Evolutionary conservation across 2,113 vertebrate genomes (phyloP).

Genomic region (Rhagologus leucostigma): DNA sequence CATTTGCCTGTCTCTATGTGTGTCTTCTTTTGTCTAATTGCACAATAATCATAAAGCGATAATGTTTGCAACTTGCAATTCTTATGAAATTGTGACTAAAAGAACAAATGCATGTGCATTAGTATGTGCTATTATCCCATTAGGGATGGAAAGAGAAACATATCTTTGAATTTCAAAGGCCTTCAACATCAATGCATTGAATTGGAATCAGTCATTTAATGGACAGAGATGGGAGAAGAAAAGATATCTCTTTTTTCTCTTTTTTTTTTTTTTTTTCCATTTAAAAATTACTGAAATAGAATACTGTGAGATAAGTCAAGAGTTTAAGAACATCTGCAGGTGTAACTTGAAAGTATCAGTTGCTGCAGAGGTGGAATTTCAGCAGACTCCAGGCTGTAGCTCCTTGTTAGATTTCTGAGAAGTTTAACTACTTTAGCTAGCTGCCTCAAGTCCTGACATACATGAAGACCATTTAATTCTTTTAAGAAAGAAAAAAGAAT

Average conservation of each 20-base stretch:
- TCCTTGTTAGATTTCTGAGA: background rate
- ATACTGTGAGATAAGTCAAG: background rate
- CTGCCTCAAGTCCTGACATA: background rate
- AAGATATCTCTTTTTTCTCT: background rate
- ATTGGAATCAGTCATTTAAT: slow-evolving; percentile 47
- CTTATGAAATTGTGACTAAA: slow-evolving; percentile 39
- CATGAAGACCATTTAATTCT: background rate
- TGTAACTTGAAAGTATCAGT: background rate
- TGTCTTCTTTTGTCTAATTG: slow-evolving; percentile 43
- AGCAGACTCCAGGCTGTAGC: background rate
- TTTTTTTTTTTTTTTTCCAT: background rate
- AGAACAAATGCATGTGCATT: slow-evolving; percentile 64
- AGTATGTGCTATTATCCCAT: slow-evolving; percentile 63
- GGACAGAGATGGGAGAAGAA: background rate
- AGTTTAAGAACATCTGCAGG: background rate
- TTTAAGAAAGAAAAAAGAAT: background rate
- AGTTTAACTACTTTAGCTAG: background rate
- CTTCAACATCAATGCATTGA: slow-evolving; percentile 45
- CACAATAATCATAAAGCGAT: slow-evolving; percentile 23
- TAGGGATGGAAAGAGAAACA: slow-evolving; percentile 45
- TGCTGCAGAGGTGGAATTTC: background rate
- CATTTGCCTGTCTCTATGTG: background rate
- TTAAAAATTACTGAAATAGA: slow-evolving; percentile 11
- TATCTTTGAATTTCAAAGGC: slow-evolving; percentile 63
- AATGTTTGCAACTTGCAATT: slow-evolving; percentile 51